These are phyloP conservation scores for Reticulitermes speratus DNA, from an alignment of 1,140 invertebrate genomes.

Conservation along the genomic window DNA sequence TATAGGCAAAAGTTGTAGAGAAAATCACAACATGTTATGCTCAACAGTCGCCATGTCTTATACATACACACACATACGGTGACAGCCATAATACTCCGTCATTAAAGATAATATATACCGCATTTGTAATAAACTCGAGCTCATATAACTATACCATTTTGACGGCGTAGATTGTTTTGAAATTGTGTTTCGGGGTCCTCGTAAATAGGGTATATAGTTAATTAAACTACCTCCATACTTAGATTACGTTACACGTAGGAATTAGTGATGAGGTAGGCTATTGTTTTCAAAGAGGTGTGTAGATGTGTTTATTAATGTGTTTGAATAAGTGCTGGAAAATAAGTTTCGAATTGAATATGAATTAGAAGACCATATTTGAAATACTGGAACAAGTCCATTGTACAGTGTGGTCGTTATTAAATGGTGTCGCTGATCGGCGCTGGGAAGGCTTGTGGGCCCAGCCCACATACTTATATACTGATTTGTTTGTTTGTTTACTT, in stretches of 20 bases:
- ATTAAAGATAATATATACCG: not conserved
- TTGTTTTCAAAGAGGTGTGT: slow-evolving; percentile 15
- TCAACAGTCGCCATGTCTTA: too few species aligned
- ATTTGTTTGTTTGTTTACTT: too few species aligned
- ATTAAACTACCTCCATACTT: not conserved
- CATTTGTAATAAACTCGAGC: not conserved
- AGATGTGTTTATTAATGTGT: not conserved
- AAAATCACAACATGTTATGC: too few species aligned
- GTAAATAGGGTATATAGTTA: not conserved
- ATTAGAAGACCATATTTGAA: not conserved
- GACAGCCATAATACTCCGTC: not conserved
- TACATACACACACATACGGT: too few species aligned
- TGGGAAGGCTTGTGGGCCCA: not conserved
- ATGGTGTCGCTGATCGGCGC: not conserved
- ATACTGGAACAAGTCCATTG: not conserved
- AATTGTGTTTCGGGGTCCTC: not conserved
- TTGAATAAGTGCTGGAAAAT: not conserved
- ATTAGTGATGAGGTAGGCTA: not conserved
- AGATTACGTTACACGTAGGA: not conserved
- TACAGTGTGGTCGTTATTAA: not conserved
- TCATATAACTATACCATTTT: not conserved
- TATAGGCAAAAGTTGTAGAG: too few species aligned
- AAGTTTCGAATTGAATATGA: not conserved
- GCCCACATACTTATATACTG: too few species aligned
- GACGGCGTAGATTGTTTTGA: not conserved